Conservation (phyloP, 2,888 invertebrate species). For the Tanypteryx hageni region DNA sequence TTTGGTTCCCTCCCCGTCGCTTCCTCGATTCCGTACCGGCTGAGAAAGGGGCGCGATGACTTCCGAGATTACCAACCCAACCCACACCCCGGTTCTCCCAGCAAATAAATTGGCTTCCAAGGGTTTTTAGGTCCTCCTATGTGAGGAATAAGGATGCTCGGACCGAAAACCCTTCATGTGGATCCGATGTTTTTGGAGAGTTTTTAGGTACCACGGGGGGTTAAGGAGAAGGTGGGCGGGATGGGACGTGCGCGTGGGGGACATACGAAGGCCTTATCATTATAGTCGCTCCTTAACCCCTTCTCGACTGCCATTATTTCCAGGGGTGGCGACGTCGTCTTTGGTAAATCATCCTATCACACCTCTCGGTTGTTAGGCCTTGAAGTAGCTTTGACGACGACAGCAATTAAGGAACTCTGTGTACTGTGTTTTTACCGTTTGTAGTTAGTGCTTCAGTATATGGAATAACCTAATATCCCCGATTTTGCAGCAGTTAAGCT, state of each 20-base stretch:
- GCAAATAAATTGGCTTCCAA: slow-evolving; percentile 11
- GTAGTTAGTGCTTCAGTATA: no score
- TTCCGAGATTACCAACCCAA: neutral
- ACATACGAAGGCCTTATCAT: neutral
- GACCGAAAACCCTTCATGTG: neutral
- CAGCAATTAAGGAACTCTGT: no score
- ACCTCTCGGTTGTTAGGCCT: no score
- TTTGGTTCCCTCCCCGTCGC: no score
- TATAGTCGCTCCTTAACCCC: neutral
- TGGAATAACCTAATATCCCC: no score
- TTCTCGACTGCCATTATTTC: neutral
- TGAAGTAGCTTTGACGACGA: no score
- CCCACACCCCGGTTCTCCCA: neutral
- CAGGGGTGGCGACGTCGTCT: neutral
- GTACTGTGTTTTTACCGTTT: no score
- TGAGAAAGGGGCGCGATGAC: neutral
- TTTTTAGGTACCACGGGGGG: neutral
- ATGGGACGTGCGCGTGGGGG: neutral
- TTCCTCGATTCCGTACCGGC: neutral
- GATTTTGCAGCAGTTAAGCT: no score
- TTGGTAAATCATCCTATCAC: no score
- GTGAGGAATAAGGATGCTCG: neutral
- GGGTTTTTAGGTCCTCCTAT: neutral
- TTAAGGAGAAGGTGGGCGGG: neutral
- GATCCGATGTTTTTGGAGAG: neutral